Base-by-base conservation (phyloP, 2,113 vertebrate genomes). In the Platichthys stellatus region DNA sequence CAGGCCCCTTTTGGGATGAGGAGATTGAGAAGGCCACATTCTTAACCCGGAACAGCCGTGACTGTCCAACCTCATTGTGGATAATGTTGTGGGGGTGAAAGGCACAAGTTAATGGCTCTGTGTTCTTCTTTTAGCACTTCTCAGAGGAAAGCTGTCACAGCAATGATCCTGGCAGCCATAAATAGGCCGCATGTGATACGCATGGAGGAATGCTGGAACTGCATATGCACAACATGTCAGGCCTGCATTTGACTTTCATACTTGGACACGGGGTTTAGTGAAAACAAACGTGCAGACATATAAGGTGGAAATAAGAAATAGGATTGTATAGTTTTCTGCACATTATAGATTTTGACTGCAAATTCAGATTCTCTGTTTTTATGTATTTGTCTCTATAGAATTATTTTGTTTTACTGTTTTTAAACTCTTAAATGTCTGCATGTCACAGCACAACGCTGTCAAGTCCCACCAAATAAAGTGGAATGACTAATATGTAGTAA, bases 91-190 rank as follows among this genome's bases (percentile, higher is more conserved):
- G 59, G n/a, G 20, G 24, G 11, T 89, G 67, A 79, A 78, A 28
- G n/a, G 47, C 45, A 24, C 15, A 24, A 56, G 26, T 60, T 63
- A 69, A 79, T 78, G 43, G 72, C 47, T 5, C 14, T 53, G 21
- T 7, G 53, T 70, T 82, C 68, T 82, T 72, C 53, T 86, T 82
- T 82, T 80, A 70, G 69, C 56, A 49, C 66, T 90, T 90, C 88
- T 80, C 78, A 87, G 88, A 86, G 86, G 68, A 63, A 69, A 80
- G 68, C 71, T 72, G 69, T 79, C 77, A 80, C 64, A 57, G 14
- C 68, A 8, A 68, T 38, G 23, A 17, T 45, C 12, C 66, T 14
- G 3, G 5, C 4, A 0, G 71, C 63, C 61, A 78, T 54, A 87
- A 89, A 87, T 84, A 91, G 76, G 76, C 24, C 3, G 10, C 65